A percentile compares a stretch with the other conserved stretches of the same genome.
Evolutionary conservation across 37 sponge, comb jelly and placozoan species (phyloP).

Genomic region (Aplysina aerophoba): DNA sequence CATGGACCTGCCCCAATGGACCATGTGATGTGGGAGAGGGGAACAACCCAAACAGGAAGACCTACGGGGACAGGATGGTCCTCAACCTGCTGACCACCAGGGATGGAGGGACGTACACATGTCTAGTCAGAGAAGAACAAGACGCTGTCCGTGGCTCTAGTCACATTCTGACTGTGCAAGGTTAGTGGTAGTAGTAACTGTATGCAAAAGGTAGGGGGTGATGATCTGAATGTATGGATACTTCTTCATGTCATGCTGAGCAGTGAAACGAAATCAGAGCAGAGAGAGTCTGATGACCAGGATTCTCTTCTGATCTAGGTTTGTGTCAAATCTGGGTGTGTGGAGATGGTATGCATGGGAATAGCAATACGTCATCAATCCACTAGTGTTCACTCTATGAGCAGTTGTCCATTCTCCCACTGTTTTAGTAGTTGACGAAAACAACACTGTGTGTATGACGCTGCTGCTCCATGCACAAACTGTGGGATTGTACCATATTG

Average conservation of each 20-base stretch:
- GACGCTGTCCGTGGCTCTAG: not conserved
- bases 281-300: not conserved
- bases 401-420: too few species aligned
- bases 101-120: slow-evolving; percentile 32
- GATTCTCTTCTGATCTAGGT: not conserved
- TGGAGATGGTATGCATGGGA: too few species aligned
- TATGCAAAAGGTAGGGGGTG: too few species aligned
- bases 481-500: too few species aligned
- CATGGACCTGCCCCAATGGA: slow-evolving; percentile 37
- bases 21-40: slow-evolving; percentile 28
- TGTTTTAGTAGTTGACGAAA: too few species aligned
- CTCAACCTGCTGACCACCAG: not conserved
- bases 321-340: too few species aligned
- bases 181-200: not conserved
- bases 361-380: too few species aligned
- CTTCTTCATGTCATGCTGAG: too few species aligned
- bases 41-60: slow-evolving; percentile 18
- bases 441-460: too few species aligned
- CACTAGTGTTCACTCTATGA: too few species aligned
- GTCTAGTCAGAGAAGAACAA: not conserved
- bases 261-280: not conserved
- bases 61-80: slow-evolving; percentile 25
- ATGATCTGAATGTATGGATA: too few species aligned
- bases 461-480: too few species aligned
- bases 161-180: not conserved